Percentiles rank a stretch among this genome's conserved stretches.
Conservation (phyloP, 2,888 invertebrate species). For the Galeopsomyia nigrocyanea region DNA sequence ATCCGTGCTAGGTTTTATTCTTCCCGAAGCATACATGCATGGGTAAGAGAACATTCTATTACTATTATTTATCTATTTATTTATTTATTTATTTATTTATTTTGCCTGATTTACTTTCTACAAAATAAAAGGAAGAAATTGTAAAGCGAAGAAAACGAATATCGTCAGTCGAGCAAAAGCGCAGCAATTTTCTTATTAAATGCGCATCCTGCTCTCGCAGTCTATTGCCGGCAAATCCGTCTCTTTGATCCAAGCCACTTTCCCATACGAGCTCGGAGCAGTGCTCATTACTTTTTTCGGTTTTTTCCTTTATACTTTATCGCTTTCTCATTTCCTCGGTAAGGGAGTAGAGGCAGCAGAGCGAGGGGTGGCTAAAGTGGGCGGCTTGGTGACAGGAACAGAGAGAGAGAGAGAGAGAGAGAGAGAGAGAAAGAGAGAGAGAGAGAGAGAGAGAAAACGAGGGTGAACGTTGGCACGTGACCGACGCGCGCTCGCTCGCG, state of each 20-base stretch:
- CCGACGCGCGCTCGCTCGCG: conserved; percentile 49
- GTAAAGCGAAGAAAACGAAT: too few species aligned
- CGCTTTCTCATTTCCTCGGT: conserved; percentile 47
- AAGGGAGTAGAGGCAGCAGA: neutral
- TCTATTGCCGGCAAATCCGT: neutral
- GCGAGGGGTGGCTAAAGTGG: conserved; percentile 62
- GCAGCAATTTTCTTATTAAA: conserved; percentile 10
- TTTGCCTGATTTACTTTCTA: too few species aligned
- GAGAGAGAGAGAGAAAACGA: conserved; percentile 48
- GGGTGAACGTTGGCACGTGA: conserved; percentile 57
- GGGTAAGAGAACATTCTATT: too few species aligned
- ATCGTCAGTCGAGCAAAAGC: neutral
- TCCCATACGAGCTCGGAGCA: conserved; percentile 8
- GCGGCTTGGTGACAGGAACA: conserved; percentile 61
- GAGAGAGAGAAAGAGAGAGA: conserved; percentile 51
- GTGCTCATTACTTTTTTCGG: conserved; percentile 44
- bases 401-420: conserved; percentile 50
- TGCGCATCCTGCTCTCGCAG: neutral
- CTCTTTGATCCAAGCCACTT: conserved; percentile 10
- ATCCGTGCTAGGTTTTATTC: too few species aligned
- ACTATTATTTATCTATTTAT: too few species aligned
- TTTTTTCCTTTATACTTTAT: conserved; percentile 47
- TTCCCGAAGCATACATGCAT: too few species aligned
- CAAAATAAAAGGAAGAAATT: too few species aligned
- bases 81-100: too few species aligned